A percentile compares a stretch with the other conserved stretches of the same genome.
phyloP scores from a whole-genome alignment of 2,797 vertebrate species.

The Rhincodon typus region DNA sequence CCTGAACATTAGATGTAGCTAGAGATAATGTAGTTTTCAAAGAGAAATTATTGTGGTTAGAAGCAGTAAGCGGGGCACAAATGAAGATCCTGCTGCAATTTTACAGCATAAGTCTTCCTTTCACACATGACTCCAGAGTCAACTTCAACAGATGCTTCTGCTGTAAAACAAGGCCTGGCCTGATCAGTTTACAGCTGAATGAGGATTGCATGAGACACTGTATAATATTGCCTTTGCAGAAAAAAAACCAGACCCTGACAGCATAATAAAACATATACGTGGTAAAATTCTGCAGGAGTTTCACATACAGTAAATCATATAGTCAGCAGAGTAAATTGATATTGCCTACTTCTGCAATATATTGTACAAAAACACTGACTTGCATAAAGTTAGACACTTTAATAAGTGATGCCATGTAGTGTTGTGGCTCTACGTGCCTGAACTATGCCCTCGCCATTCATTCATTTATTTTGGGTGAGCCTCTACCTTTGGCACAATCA shows the following conservation, averaged over 20 bases:
- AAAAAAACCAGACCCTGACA: neutral
- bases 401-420: constrained; percentile 2
- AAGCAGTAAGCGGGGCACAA: neutral
- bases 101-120: neutral
- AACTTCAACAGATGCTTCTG: neutral
- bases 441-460: neutral
- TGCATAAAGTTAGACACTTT: constrained; percentile 16
- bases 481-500: neutral
- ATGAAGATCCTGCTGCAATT: neutral
- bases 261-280: constrained; percentile 8
- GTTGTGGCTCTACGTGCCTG: neutral
- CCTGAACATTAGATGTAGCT: neutral
- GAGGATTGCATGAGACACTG: neutral
- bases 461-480: neutral
- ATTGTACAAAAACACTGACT: constrained; percentile 4
- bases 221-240: neutral
- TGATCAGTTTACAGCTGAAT: neutral
- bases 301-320: neutral
- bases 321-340: constrained; percentile 7
- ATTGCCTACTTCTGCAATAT: neutral
- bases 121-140: neutral
- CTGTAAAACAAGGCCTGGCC: neutral
- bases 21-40: neutral
- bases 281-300: neutral
- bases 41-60: neutral